Conservation (phyloP, 2,888 invertebrate species). For the Hirtodrosophila alboralis region DNA sequence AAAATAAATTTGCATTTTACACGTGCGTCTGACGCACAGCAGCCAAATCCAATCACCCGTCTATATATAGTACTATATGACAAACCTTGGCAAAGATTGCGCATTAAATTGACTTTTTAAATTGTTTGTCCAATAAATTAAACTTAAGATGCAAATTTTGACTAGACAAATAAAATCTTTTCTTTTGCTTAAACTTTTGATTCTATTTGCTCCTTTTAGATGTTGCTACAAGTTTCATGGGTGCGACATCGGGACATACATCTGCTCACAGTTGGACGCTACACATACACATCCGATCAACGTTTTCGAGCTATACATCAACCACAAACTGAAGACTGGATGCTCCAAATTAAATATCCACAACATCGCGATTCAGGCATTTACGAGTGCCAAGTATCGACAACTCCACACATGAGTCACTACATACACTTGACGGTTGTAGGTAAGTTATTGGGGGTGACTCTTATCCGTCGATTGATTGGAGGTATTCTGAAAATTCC, state of each 20-base stretch:
- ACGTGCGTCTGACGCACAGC: slow-evolving; percentile 48
- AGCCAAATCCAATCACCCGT: slow-evolving; percentile 2
- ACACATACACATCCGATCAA: slow-evolving; percentile 96
- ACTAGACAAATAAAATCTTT: slow-evolving; percentile 52
- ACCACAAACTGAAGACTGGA: slow-evolving; percentile 95
- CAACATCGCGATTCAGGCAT: slow-evolving; percentile 94
- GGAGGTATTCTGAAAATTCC: too few species aligned
- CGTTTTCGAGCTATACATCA: slow-evolving; percentile 94
- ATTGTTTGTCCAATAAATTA: slow-evolving; percentile 63
- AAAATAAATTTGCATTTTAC: slow-evolving; percentile 74
- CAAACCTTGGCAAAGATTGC: slow-evolving; percentile 31
- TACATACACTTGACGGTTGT: slow-evolving; percentile 95
- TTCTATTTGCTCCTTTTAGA: slow-evolving; percentile 77
- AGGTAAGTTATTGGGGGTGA: slow-evolving; percentile 87
- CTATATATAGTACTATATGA: background rate
- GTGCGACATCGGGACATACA: slow-evolving; percentile 95
- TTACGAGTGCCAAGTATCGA: slow-evolving; percentile 97
- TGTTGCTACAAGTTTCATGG: slow-evolving; percentile 94
- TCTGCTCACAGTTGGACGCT: slow-evolving; percentile 93
- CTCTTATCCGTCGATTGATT: too few species aligned
- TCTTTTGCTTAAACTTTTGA: slow-evolving; percentile 13
- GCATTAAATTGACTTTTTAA: slow-evolving; percentile 73
- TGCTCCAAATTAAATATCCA: slow-evolving; percentile 95
- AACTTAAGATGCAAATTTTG: slow-evolving; percentile 39
- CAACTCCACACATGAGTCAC: slow-evolving; percentile 96